phyloP scores from a whole-genome alignment of 1,140 invertebrate genomes.

The Monochamus saltuarius region DNA sequence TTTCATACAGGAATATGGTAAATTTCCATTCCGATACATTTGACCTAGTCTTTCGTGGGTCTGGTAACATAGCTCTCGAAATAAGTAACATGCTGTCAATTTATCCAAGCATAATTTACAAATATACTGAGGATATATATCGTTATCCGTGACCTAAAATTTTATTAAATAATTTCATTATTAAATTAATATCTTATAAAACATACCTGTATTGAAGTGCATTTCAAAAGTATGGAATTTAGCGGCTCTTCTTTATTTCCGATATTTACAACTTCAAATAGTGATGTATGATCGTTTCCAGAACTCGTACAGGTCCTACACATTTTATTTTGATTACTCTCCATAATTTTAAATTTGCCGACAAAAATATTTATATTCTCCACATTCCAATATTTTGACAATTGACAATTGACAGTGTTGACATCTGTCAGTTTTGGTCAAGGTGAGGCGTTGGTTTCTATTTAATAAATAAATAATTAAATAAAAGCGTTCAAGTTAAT shows the following conservation, averaged over 20 bases:
- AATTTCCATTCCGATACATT: constrained; percentile 18
- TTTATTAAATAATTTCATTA: constrained; percentile 5
- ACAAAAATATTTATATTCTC: too few species aligned
- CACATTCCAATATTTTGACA: too few species aligned
- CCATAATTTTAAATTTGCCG: too few species aligned
- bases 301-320: constrained; percentile 25
- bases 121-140: constrained; percentile 38
- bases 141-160: constrained; percentile 35
- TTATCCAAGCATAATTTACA: constrained; percentile 40
- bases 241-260: constrained; percentile 20
- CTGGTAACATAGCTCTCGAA: constrained; percentile 34
- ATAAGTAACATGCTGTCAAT: constrained; percentile 38
- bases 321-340: not conserved
- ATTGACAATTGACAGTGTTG: too few species aligned
- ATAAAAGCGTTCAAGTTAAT: too few species aligned
- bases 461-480: too few species aligned
- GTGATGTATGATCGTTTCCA: constrained; percentile 12
- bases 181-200: constrained; percentile 10
- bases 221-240: constrained; percentile 21
- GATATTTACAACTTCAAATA: constrained; percentile 24
- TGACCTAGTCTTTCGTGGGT: constrained; percentile 25
- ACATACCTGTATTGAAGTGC: constrained; percentile 25
- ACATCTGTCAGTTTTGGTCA: too few species aligned
- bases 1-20: constrained; percentile 9
- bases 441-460: too few species aligned